A percentile compares a stretch with the other conserved stretches of the same genome.
Conservation (phyloP, 35 echinoderm and acorn worm species). For the Ophiothrix spiculata region DNA sequence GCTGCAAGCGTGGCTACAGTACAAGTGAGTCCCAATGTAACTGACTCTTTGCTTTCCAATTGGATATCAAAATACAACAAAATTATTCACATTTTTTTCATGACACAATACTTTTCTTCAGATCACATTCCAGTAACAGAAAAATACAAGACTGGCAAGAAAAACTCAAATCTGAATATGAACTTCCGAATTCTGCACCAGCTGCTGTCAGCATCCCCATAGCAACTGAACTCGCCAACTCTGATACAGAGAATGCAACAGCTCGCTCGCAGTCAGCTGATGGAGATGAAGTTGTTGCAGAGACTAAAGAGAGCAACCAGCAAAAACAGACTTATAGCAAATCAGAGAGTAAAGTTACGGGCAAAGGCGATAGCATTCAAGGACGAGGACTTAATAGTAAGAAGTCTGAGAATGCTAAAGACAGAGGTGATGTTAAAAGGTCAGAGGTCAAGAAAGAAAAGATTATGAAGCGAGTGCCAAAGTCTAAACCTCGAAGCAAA, state of each 20-base stretch:
- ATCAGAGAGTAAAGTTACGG: neutral
- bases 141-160: constrained; percentile 39
- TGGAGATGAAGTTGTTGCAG: neutral
- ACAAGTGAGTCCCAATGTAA: too few species aligned
- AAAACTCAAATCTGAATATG: constrained; percentile 30
- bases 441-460: neutral
- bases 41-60: too few species aligned
- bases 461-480: neutral
- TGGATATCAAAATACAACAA: too few species aligned
- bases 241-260: constrained; percentile 5
- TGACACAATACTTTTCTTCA: neutral
- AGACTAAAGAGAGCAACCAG: neutral
- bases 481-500: neutral
- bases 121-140: constrained; percentile 22
- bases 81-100: too few species aligned
- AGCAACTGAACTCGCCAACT: neutral
- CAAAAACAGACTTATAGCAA: neutral
- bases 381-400: neutral
- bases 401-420: neutral
- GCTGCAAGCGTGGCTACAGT: too few species aligned
- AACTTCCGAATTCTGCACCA: constrained; percentile 43
- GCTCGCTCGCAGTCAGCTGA: constrained; percentile 10
- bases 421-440: neutral
- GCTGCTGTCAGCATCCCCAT: neutral
- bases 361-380: neutral